phyloP scores from a whole-genome alignment of 2,113 vertebrate genomes.

The Tapirus terrestris region DNA sequence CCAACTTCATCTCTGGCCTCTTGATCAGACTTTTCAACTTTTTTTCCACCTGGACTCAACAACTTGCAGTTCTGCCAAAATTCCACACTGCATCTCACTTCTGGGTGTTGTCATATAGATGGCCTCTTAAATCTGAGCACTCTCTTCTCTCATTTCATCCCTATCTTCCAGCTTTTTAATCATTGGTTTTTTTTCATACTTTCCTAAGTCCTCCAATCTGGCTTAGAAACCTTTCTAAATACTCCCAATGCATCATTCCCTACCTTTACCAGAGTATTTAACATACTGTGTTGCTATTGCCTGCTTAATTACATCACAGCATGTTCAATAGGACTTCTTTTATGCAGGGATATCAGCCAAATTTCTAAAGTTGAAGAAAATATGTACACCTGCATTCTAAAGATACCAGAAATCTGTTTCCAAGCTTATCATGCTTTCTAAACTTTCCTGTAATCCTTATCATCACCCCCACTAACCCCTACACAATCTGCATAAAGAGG shows the following conservation, averaged over 20 bases:
- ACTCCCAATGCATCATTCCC: background rate
- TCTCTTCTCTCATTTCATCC: background rate
- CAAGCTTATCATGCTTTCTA: background rate
- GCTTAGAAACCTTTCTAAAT: background rate
- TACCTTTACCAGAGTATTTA: background rate
- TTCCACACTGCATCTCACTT: background rate
- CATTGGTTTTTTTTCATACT: background rate
- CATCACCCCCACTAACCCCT: background rate
- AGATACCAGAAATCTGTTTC: background rate
- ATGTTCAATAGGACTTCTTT: background rate
- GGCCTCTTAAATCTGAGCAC: background rate
- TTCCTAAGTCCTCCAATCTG: background rate
- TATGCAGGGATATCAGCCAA: background rate
- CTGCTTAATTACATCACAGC: background rate
- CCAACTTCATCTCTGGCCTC: background rate
- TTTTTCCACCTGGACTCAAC: background rate
- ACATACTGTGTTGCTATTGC: background rate
- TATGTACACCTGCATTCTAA: background rate
- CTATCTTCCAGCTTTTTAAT: background rate
- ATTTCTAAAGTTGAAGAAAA: background rate
- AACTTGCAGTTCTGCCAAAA: background rate
- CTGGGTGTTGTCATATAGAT: background rate
- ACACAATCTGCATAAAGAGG: background rate
- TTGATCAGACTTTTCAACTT: background rate
- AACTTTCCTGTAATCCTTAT: background rate